These are phyloP conservation scores for Erebia palarica DNA, from an alignment of 2,888 invertebrate species.

Conservation along the genomic window DNA sequence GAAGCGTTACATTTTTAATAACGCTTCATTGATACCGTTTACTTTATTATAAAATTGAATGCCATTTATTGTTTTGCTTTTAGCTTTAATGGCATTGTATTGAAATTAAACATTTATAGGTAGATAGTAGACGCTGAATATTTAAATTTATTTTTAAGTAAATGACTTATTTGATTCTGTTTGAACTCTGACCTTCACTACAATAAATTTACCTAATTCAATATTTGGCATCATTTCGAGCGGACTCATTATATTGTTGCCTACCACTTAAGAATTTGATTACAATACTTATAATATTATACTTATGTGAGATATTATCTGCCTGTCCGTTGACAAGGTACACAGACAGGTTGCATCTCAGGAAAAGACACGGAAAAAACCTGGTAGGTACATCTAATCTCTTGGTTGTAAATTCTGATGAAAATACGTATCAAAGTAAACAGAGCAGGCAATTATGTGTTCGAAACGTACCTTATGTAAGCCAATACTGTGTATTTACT, in stretches of 20 bases:
- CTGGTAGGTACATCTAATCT: no score
- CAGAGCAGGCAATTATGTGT: no score
- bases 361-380: no score
- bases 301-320: no score
- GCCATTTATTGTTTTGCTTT: slow-evolving; percentile 22
- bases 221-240: background rate
- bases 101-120: slow-evolving; percentile 3
- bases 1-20: slow-evolving; percentile 43
- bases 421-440: no score
- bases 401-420: no score
- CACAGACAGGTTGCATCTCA: no score
- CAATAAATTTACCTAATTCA: background rate
- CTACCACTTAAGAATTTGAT: background rate
- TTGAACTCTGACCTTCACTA: slow-evolving; percentile 6
- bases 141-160: slow-evolving; percentile 3
- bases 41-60: slow-evolving; percentile 22
- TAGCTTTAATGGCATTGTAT: slow-evolving; percentile 4
- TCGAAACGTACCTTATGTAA: background rate
- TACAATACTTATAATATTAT: no score
- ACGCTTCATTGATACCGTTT: slow-evolving; percentile 27
- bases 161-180: slow-evolving; percentile 1
- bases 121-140: background rate
- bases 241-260: background rate
- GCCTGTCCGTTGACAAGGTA: no score
- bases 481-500: background rate